Base-by-base conservation (phyloP, 2,888 invertebrate genomes). In the Latheticus oryzae region DNA sequence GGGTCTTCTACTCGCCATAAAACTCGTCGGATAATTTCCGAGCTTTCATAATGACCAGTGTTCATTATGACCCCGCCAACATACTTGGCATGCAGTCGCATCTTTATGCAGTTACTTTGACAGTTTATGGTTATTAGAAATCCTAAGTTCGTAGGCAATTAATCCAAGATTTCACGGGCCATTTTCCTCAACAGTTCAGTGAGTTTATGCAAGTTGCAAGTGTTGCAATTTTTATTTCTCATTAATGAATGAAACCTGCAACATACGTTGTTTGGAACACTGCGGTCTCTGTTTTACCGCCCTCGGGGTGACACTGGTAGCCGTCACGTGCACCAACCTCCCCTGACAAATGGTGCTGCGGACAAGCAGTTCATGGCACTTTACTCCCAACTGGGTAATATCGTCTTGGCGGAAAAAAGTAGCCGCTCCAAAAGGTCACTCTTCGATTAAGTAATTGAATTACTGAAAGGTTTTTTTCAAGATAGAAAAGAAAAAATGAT, bases 231-330 rank as follows among this genome's bases (percentile, higher is more conserved):
- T 48, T 60, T 60, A 60, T 57, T 52, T 47, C 35, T 16, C 45
- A 40, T 42, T 60, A 57, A 60, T 60, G 60, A 60, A 47, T 50
- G 56, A 60, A 60, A 57, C 56, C 37, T 55, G 28, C 9, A 57
- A 57, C 57, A 60, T 43, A 57, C 57, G 60, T 60, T 60, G 47
- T 30, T 52, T 56, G 42, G 60, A n/a, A n/a, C n/a, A n/a, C n/a
- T 51, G 56, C 38, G 47, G 54, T 45, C 51, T 35, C 35, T 12
- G 43, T 47, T n/a, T 54, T 38, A 21, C 50, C 48, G 42, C 56
- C 47, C 40, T 23, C 42, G 40, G 15, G 24, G 40, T 33, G 40
- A 54, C 42, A 54, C 40, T 30, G 33, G 24, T 5, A 21, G 11
- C 21, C 33, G 53, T 57, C 60, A 60, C 48, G 43, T 48, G 45